Base-by-base conservation (phyloP, 2,113 vertebrate species). In the Ranitomeya imitator region DNA sequence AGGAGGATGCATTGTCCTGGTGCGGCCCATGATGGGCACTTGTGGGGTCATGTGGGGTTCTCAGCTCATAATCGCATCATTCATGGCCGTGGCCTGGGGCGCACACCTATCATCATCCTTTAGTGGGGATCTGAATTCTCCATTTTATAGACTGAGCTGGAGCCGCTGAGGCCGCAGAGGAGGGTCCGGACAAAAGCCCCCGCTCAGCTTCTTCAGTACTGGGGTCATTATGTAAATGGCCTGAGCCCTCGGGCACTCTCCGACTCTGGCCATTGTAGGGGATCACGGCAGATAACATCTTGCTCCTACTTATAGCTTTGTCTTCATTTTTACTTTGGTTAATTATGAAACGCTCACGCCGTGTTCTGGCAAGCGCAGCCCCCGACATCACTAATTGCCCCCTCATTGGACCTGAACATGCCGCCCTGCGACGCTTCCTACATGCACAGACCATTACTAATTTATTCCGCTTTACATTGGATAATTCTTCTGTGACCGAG, bases 61-160 rank as follows among this genome's bases (percentile, higher is more conserved):
- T 74, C 67, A 21, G 74, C 71, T 45, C 86, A 82, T 87, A 82
- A 82, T 73, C 4, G 23, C 37, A 82, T 88, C 18, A 52, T 74
- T 13, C 79, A 54, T 69, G 13, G 0, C 21, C n/a, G 11, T 1
- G 7, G n/a, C 85, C 59, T 15, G 26, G 9, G 85, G 37, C 59
- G 0, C 19, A 0, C 21, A 8, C 2, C 74, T 55, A 79, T 79
- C 87, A 84, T 76, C 45, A 84, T 77, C 87, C 87, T 78, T 83
- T 88, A 84, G 84, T 88, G 77, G 51, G 31, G 12, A 6, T 83
- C 12, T 74, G 79, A 21, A 54, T 37, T 65, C 84, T 23, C 65
- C 79, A 84, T 88, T 88, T 88, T 88, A 88, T 88, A 78, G 79
- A 37, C 65, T 12, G 71, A 84, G 31, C 59, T 88, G 87, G 87